A percentile compares a stretch with the other conserved stretches of the same genome.
phyloP scores from a whole-genome alignment of 2,888 invertebrate genomes.

The Trichogramma evanescens region DNA sequence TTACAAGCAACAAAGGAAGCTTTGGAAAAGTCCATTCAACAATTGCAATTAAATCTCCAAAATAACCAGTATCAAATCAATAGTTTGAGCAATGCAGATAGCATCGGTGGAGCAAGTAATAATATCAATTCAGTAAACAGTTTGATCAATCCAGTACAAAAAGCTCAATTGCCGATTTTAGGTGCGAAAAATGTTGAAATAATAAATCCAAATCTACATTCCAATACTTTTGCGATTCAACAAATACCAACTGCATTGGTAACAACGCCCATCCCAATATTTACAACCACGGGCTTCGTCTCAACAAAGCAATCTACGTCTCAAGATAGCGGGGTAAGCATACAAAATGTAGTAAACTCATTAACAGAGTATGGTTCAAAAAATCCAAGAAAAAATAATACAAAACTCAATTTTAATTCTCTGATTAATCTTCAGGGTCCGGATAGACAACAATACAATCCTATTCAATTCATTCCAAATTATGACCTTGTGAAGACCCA shows the following conservation, averaged over 20 bases:
- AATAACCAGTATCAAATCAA: conserved; percentile 28
- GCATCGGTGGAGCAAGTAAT: conserved; percentile 32
- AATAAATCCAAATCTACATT: conserved; percentile 39
- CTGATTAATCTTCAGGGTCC: conserved; percentile 21
- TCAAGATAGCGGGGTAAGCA: conserved; percentile 27
- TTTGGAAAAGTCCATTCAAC: conserved; percentile 32
- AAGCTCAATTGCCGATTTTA: conserved; percentile 37
- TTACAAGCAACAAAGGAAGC: conserved; percentile 32
- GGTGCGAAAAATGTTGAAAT: conserved; percentile 41
- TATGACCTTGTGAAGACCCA: conserved; percentile 39
- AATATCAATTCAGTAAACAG: conserved; percentile 25
- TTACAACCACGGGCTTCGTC: conserved; percentile 35
- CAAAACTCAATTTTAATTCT: conserved; percentile 21
- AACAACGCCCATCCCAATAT: conserved; percentile 42
- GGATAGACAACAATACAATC: conserved; percentile 36
- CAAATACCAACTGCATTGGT: conserved; percentile 36
- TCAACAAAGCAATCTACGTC: conserved; percentile 29
- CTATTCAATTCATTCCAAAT: conserved; percentile 42
- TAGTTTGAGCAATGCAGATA: conserved; percentile 26
- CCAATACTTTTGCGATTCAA: conserved; percentile 31
- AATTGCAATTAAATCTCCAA: conserved; percentile 33
- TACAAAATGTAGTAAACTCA: conserved; percentile 33
- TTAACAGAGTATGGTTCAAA: conserved; percentile 35
- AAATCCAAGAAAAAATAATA: conserved; percentile 16
- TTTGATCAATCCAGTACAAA: conserved; percentile 21